A percentile compares a stretch with the other conserved stretches of the same genome.
Conservation (phyloP, 1,140 invertebrate genomes). For the Panonychus citri region DNA sequence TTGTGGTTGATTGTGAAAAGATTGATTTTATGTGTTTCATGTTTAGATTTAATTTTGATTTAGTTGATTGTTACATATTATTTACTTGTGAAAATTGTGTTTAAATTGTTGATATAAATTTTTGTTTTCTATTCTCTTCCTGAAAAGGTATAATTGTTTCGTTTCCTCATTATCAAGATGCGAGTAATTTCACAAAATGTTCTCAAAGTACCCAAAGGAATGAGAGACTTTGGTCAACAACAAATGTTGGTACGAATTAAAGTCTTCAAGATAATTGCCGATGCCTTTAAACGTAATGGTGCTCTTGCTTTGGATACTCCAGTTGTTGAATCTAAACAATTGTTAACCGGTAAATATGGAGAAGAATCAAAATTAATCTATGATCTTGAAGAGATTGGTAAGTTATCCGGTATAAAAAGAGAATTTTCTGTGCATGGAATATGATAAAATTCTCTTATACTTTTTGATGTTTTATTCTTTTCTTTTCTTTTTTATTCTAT, state of each 20-base stretch:
- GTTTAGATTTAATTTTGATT: no score
- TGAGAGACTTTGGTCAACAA: conserved; percentile 73
- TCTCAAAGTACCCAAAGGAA: conserved; percentile 34
- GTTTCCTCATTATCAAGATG: background rate
- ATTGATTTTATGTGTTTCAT: no score
- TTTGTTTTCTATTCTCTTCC: background rate
- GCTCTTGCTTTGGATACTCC: conserved; percentile 97
- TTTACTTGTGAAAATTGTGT: no score
- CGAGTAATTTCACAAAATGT: background rate
- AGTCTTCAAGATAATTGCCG: conserved; percentile 65
- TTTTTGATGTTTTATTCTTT: no score
- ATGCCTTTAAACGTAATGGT: conserved; percentile 85
- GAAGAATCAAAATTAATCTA: conserved; percentile 98
- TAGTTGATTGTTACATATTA: no score
- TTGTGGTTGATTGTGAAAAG: no score
- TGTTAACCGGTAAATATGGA: conserved; percentile 95
- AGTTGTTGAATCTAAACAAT: conserved; percentile 96
- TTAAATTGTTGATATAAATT: no score
- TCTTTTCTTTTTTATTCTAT: no score
- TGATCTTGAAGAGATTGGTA: conserved; percentile 87
- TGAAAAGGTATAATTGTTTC: background rate
- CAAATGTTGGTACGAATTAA: conserved; percentile 78
- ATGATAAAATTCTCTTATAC: background rate
- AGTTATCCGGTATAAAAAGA: no score
- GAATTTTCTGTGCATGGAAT: background rate